These are phyloP conservation scores for Semnornis frantzii DNA, from an alignment of 2,113 vertebrate species.

Conservation along the genomic window DNA sequence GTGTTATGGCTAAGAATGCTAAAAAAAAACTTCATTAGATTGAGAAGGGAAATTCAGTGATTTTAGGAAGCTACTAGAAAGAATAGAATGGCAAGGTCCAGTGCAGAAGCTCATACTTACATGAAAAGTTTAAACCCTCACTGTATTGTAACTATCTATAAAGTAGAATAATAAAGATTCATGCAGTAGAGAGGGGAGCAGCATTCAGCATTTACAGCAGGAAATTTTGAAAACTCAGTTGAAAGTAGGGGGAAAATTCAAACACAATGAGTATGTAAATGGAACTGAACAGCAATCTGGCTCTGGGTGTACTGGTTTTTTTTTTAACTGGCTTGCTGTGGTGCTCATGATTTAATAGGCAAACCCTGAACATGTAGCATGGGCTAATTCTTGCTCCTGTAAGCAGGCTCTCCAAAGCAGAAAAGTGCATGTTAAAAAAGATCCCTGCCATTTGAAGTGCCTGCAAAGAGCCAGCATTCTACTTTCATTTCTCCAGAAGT, in stretches of 20 bases:
- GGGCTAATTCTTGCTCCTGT: not conserved
- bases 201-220: not conserved
- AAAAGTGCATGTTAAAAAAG: slow-evolving; percentile 3
- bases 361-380: not conserved
- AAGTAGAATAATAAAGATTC: not conserved
- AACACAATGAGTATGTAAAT: not conserved
- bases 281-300: not conserved
- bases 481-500: slow-evolving; percentile 15
- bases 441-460: not conserved
- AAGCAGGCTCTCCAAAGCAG: slow-evolving; percentile 4
- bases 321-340: not conserved
- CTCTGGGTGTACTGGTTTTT: not conserved
- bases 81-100: not conserved
- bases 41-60: not conserved
- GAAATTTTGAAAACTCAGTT: not conserved
- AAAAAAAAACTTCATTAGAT: not conserved
- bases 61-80: not conserved
- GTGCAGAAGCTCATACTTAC: too few species aligned
- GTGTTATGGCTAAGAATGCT: not conserved
- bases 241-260: not conserved
- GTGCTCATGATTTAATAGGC: not conserved
- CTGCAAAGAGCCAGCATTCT: slow-evolving; percentile 6
- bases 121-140: not conserved
- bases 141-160: not conserved
- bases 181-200: not conserved